Base-by-base conservation (phyloP, 2,888 invertebrate genomes). In the Agrochola lota region DNA sequence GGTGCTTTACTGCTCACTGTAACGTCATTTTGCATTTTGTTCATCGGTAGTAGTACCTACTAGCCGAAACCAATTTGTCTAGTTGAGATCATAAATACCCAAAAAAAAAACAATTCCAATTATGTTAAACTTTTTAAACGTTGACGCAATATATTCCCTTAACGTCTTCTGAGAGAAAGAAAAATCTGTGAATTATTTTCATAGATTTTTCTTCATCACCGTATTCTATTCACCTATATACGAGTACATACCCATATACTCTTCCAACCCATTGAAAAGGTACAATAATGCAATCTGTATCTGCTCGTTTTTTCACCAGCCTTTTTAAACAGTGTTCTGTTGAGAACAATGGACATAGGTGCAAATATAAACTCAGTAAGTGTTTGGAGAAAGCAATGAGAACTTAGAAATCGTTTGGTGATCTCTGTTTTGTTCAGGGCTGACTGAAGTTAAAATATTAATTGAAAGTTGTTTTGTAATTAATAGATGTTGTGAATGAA, bases 311-410 rank as follows among this genome's bases (percentile, higher is more conserved):
- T 52, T 84, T 77, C 49, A 62, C 74, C 20, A 46, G 59, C 74
- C 35, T 57, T 68, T 69, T 78, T 64, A 78, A 74, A 79, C 20
- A 57, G 68, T 84, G 87, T 87, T 86, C 84, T 72, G 85, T 79
- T 78, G 85, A 90, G 92, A 94, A 95, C 94, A 95, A 95, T 93
- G 90, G 91, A 30, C 79, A 83, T 86, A 91, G 90, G 93, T 93
- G 94, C 91, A 92, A 94, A 94, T 91, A 90, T 90, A 90, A 91
- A 92, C 90, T 86, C 85, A 83, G 89, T 90, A 90, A 90, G 90
- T 90, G 92, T 92, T 89, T 71, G 91, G 95, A 91, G 95, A 95
- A 95, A 95, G 95, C 92, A 92, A 91, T 94, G 94, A 89, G 94
- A 94, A 94, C 91, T 90, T 92, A 93, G 93, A 94, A 95, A 94